These are phyloP conservation scores for Mus minutoides DNA, from an alignment of 2,797 vertebrate genomes.

Conservation along the genomic window DNA sequence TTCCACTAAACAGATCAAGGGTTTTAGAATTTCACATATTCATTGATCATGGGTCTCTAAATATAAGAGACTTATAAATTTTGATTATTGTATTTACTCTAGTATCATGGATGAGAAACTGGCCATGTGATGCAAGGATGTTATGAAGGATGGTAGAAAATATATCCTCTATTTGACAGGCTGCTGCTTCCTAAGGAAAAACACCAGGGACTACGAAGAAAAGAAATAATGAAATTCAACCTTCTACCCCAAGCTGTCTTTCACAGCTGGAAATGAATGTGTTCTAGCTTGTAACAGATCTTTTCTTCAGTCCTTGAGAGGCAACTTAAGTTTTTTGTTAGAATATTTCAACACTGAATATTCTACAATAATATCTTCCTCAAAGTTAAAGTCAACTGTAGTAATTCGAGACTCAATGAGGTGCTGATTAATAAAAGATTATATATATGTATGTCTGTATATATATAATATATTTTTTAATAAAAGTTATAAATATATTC, in stretches of 20 bases:
- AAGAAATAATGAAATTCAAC: background rate
- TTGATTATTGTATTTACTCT: background rate
- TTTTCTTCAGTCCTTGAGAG: background rate
- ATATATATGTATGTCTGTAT: too few relatives aligned
- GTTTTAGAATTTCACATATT: background rate
- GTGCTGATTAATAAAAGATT: background rate
- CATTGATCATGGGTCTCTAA: background rate
- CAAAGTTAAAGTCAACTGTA: background rate
- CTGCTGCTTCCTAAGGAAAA: background rate
- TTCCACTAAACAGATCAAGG: background rate
- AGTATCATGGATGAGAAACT: background rate
- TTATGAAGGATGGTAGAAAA: background rate
- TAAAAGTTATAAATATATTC: too few relatives aligned
- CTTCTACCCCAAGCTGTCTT: background rate
- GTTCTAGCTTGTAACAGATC: background rate
- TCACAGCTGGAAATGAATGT: background rate
- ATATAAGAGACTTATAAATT: background rate
- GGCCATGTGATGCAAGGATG: background rate
- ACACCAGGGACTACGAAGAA: background rate
- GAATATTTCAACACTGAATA: background rate
- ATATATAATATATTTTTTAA: too few relatives aligned
- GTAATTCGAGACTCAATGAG: background rate
- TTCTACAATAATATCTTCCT: background rate
- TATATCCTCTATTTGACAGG: background rate
- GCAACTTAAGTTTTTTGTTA: background rate